These are phyloP conservation scores for Amniataba percoides DNA, from an alignment of 2,797 vertebrate genomes.

Conservation along the genomic window DNA sequence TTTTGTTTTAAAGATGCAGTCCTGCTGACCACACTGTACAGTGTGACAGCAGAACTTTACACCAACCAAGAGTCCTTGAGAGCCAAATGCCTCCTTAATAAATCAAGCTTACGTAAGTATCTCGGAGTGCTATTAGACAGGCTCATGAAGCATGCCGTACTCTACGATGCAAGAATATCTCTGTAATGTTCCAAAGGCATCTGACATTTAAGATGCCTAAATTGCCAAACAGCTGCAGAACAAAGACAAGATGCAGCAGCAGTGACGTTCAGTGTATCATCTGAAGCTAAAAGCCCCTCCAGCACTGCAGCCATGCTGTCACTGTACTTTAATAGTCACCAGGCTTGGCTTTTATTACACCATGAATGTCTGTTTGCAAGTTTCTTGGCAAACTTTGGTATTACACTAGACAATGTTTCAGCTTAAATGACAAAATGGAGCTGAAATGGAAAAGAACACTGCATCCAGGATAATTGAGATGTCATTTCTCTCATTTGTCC, in stretches of 20 bases:
- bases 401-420: slow-evolving; percentile 9
- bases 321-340: slow-evolving; percentile 8
- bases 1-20: slow-evolving; percentile 6
- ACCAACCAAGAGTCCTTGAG: neutral
- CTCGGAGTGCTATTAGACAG: slow-evolving; percentile 43
- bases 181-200: slow-evolving; percentile 27
- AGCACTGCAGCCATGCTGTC: slow-evolving; percentile 2
- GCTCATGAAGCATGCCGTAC: slow-evolving; percentile 42
- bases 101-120: slow-evolving; percentile 54
- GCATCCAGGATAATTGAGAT: neutral
- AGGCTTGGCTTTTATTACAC: neutral
- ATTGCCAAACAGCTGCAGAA: slow-evolving; percentile 56
- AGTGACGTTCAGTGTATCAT: slow-evolving; percentile 13
- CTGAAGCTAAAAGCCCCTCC: slow-evolving; percentile 9
- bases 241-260: slow-evolving; percentile 26
- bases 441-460: slow-evolving; percentile 11
- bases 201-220: slow-evolving; percentile 42
- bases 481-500: slow-evolving; percentile 3
- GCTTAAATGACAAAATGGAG: slow-evolving; percentile 8
- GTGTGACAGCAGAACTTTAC: slow-evolving; percentile 5
- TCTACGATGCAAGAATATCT: slow-evolving; percentile 31
- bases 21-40: slow-evolving; percentile 10
- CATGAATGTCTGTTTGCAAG: slow-evolving; percentile 28
- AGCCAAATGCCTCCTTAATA: slow-evolving; percentile 39
- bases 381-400: neutral